Evolutionary conservation across 2,113 vertebrate genomes (phyloP).

Genomic region (Eretmochelys imbricata): DNA sequence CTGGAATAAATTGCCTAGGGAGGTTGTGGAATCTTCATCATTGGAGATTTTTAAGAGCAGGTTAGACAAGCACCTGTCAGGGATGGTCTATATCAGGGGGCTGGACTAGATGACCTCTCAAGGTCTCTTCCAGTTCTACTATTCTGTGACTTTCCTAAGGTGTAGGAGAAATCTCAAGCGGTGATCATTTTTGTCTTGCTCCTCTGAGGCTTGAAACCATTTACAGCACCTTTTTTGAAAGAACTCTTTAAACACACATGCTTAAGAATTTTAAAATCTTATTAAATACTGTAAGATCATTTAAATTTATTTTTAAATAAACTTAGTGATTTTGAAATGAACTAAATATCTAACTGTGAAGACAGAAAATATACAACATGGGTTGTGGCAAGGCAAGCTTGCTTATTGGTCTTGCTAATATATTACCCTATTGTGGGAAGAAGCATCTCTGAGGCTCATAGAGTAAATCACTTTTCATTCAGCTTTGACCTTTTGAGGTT

Average conservation of each 20-base stretch:
- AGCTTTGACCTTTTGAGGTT: not conserved
- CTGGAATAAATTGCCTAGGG: no score
- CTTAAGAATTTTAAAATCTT: not conserved
- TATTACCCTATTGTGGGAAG: not conserved
- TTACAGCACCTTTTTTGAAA: not conserved
- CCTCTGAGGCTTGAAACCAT: not conserved
- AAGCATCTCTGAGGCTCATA: not conserved
- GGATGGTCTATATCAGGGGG: no score
- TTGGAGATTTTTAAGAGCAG: no score
- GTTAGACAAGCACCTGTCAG: no score
- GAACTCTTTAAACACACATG: not conserved
- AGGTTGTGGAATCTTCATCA: no score
- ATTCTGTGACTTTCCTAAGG: not conserved
- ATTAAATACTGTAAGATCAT: not conserved
- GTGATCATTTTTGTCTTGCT: not conserved
- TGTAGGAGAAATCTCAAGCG: not conserved
- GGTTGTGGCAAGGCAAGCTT: not conserved
- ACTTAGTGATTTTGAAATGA: not conserved
- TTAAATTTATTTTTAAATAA: rapidly evolving
- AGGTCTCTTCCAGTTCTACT: no score
- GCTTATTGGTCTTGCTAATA: not conserved
- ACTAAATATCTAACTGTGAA: rapidly evolving
- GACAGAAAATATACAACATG: not conserved
- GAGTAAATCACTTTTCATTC: not conserved
- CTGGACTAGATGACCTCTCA: no score